These are phyloP conservation scores for Eudorcas thomsonii DNA, from an alignment of 2,113 vertebrate species.

Conservation along the genomic window DNA sequence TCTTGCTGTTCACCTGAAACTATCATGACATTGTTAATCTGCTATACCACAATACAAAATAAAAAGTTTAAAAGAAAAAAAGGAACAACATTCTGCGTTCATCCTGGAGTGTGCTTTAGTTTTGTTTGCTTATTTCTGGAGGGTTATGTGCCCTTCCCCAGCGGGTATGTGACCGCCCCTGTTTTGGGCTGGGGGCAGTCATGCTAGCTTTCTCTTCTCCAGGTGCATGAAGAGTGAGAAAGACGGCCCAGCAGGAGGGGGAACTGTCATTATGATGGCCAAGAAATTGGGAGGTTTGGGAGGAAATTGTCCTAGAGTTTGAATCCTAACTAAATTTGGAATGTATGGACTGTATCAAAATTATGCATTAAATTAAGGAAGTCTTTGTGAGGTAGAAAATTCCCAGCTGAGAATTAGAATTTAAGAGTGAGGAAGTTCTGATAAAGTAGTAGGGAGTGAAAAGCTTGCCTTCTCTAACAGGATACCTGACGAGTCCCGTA, in stretches of 20 bases:
- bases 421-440: neutral
- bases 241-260: neutral
- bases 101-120: neutral
- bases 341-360: neutral
- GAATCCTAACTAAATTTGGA: neutral
- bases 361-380: neutral
- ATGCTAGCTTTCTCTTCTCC: neutral
- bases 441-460: neutral
- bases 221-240: neutral
- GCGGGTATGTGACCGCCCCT: neutral
- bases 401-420: neutral
- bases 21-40: neutral
- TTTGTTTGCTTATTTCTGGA: neutral
- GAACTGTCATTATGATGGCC: neutral
- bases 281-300: neutral
- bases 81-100: neutral
- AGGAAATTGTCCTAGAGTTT: neutral
- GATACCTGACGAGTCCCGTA: neutral
- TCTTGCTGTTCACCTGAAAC: neutral
- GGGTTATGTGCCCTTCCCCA: neutral
- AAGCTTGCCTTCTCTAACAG: neutral
- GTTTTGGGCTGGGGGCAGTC: neutral
- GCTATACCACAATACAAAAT: neutral
- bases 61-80: neutral
- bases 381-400: neutral